phyloP scores from a whole-genome alignment of 2,113 vertebrate genomes.

The Cololabis saira region DNA sequence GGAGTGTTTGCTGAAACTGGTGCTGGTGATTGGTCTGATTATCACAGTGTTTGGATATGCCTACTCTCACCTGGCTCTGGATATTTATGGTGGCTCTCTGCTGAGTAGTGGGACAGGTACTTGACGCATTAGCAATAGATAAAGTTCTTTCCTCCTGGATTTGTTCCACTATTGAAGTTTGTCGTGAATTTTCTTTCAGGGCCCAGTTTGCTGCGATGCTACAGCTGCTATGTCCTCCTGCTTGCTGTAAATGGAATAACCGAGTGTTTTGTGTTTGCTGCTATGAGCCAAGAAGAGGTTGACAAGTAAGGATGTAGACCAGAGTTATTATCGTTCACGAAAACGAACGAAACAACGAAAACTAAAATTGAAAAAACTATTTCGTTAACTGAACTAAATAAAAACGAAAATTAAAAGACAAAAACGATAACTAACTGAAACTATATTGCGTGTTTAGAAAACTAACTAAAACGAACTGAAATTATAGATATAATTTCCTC shows the following conservation, averaged over 20 bases:
- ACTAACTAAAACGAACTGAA: too few relatives aligned
- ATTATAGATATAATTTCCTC: too few relatives aligned
- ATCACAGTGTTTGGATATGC: slow-evolving; percentile 93
- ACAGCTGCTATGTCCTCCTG: slow-evolving; percentile 92
- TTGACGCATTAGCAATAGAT: neutral
- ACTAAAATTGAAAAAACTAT: too few relatives aligned
- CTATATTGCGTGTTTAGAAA: too few relatives aligned
- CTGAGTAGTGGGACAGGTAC: slow-evolving; percentile 87
- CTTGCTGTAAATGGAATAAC: slow-evolving; percentile 94
- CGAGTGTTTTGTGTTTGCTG: slow-evolving; percentile 94
- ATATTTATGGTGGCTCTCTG: slow-evolving; percentile 93
- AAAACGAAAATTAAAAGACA: too few relatives aligned
- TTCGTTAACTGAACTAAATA: too few relatives aligned
- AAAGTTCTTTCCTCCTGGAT: neutral
- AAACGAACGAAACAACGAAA: too few relatives aligned
- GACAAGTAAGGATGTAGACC: slow-evolving; percentile 90
- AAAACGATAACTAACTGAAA: too few relatives aligned
- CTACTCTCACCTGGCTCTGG: slow-evolving; percentile 92
- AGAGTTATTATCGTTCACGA: too few relatives aligned
- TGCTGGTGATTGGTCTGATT: slow-evolving; percentile 90
- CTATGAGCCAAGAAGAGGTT: slow-evolving; percentile 94
- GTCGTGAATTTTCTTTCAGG: slow-evolving; percentile 76
- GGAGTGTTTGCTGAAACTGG: slow-evolving; percentile 92
- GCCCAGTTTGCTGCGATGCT: slow-evolving; percentile 88
- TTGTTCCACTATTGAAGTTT: slow-evolving; percentile 15